Percentiles rank a stretch among this genome's conserved stretches.
phyloP scores from a whole-genome alignment of 2,888 invertebrate genomes.

The Hemaris fuciformis region DNA sequence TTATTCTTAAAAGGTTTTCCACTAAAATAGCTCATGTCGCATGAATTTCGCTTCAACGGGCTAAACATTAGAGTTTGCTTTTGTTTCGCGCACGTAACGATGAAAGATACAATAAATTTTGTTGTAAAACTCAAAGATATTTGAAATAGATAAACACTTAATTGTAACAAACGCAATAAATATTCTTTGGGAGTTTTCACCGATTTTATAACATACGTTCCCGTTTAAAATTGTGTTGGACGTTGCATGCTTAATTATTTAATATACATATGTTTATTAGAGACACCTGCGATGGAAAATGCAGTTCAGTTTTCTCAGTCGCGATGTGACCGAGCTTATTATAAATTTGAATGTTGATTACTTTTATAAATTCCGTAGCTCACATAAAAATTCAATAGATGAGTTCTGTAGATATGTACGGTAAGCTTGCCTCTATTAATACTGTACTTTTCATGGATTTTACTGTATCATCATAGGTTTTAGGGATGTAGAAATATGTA shows the following conservation, averaged over 20 bases:
- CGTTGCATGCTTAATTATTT: conserved; percentile 11
- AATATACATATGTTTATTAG: not conserved
- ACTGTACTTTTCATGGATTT: no score
- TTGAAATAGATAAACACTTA: conserved; percentile 10
- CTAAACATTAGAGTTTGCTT: not conserved
- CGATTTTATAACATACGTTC: conserved; percentile 16
- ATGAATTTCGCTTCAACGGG: not conserved
- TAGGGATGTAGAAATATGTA: not conserved
- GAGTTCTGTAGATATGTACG: not conserved
- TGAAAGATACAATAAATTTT: conserved; percentile 26
- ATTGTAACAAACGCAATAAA: conserved; percentile 19
- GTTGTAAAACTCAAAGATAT: conserved; percentile 32
- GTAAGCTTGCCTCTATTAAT: not conserved
- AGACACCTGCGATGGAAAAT: conserved; percentile 11
- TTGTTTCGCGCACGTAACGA: not conserved
- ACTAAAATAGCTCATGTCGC: not conserved
- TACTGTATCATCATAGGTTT: no score
- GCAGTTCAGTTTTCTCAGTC: conserved; percentile 8
- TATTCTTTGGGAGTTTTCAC: conserved; percentile 23
- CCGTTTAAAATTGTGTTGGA: conserved; percentile 1
- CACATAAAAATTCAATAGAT: not conserved
- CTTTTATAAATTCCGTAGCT: conserved; percentile 7
- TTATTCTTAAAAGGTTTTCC: not conserved
- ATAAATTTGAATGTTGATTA: conserved; percentile 14
- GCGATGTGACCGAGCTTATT: conserved; percentile 1